Percentiles rank a stretch among this genome's conserved stretches.
Conservation (phyloP, 2,797 vertebrate genomes). For the Phaenicophaeus curvirostris region DNA sequence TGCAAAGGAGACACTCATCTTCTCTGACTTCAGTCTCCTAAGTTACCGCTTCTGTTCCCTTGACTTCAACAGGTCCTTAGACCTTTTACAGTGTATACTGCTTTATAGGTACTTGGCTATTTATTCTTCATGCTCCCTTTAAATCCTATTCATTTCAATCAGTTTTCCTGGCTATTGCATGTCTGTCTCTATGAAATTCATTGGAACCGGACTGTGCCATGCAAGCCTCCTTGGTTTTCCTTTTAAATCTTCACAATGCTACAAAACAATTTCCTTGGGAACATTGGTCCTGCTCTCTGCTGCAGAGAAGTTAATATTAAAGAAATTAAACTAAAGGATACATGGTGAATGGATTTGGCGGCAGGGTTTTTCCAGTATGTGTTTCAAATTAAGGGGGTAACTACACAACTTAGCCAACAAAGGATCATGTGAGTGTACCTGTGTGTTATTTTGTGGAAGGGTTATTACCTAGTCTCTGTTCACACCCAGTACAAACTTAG, state of each 20-base stretch:
- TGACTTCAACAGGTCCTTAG: not conserved
- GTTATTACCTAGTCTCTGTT: not conserved
- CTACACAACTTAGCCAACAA: not conserved
- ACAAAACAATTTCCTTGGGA: not conserved
- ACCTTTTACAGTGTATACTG: too few relatives aligned
- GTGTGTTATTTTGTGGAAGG: not conserved
- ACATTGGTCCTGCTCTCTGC: not conserved
- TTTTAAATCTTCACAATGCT: not conserved
- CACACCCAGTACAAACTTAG: fast-evolving
- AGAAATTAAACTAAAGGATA: not conserved
- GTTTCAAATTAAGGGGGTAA: not conserved
- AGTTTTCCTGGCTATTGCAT: not conserved
- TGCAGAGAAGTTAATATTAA: not conserved
- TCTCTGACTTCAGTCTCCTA: not conserved
- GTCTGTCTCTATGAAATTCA: not conserved
- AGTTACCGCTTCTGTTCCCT: not conserved
- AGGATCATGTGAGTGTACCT: not conserved
- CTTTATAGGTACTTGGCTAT: not conserved
- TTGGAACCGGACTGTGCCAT: not conserved
- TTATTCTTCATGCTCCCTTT: not conserved
- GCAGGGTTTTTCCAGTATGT: not conserved
- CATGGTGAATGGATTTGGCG: not conserved
- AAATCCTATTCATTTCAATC: not conserved
- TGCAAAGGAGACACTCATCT: not conserved
- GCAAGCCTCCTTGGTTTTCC: not conserved